Conservation (phyloP, 2,113 vertebrate genomes). For the Haliaeetus leucogaster region DNA sequence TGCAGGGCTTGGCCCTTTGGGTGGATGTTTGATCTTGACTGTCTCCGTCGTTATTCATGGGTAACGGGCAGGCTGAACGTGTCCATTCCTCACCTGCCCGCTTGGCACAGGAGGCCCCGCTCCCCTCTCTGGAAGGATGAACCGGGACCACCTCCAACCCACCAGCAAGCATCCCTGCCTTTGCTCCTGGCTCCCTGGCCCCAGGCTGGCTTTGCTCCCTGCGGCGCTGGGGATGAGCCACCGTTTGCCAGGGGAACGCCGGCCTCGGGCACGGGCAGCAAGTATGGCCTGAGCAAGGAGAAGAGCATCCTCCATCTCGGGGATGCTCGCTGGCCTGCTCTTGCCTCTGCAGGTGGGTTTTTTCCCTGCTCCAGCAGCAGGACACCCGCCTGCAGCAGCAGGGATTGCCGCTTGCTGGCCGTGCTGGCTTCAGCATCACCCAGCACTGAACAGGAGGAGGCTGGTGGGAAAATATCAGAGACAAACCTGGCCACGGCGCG, state of each 20-base stretch:
- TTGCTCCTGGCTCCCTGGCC: background rate
- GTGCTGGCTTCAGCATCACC: background rate
- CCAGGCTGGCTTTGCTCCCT: background rate
- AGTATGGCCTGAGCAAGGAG: background rate
- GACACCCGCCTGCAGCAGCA: background rate
- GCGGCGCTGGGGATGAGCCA: background rate
- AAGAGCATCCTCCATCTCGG: background rate
- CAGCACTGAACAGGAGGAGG: background rate
- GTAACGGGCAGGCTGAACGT: background rate
- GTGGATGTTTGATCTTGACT: background rate
- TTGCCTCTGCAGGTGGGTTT: background rate
- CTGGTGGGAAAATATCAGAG: background rate
- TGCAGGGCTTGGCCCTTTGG: background rate
- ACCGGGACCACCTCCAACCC: background rate
- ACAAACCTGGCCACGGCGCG: background rate
- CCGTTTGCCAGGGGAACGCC: background rate
- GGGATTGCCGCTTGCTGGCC: background rate
- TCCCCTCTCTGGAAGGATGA: background rate
- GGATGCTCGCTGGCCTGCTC: background rate
- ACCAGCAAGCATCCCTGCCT: background rate
- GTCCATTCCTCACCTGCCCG: background rate
- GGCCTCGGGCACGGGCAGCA: background rate
- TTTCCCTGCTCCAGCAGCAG: background rate
- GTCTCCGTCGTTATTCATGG: rapidly evolving
- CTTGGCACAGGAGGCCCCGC: background rate